Conservation (phyloP, 2,113 vertebrate species). For the Sorex fumeus region DNA sequence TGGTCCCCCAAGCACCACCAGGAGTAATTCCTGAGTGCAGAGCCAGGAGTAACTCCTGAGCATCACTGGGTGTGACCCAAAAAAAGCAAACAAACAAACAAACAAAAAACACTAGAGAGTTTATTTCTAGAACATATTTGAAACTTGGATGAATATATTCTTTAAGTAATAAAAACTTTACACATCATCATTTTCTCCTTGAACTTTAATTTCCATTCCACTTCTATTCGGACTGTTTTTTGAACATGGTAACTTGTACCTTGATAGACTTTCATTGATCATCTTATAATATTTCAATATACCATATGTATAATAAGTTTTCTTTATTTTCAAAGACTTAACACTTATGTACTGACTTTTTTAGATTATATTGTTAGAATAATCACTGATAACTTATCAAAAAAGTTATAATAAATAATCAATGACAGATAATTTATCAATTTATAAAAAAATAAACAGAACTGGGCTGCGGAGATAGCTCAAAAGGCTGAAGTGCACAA, state of each 20-base stretch:
- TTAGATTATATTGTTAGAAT: slow-evolving; percentile 39
- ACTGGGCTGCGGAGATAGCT: too few species aligned
- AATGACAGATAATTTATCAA: slow-evolving; percentile 8
- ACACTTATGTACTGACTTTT: slow-evolving; percentile 36
- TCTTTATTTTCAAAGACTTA: slow-evolving; percentile 39
- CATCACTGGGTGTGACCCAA: too few species aligned
- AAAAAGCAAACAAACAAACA: too few species aligned
- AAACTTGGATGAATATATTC: neutral
- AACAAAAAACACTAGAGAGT: neutral
- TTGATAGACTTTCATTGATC: neutral
- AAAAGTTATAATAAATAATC: slow-evolving; percentile 50
- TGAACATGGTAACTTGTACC: neutral
- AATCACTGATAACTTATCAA: slow-evolving; percentile 53
- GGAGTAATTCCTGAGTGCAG: too few species aligned
- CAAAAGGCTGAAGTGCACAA: too few species aligned
- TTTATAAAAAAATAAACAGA: neutral
- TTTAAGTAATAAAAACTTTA: slow-evolving; percentile 31
- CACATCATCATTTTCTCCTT: slow-evolving; percentile 19
- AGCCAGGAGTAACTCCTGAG: too few species aligned
- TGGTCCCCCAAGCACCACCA: too few species aligned
- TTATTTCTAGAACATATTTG: slow-evolving; percentile 20
- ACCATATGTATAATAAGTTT: neutral
- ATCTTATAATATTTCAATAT: slow-evolving; percentile 19
- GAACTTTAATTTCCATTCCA: neutral
- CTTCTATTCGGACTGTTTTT: slow-evolving; percentile 14